phyloP scores from a whole-genome alignment of 2,797 vertebrate species.

The Gymnopithys bicolor region DNA sequence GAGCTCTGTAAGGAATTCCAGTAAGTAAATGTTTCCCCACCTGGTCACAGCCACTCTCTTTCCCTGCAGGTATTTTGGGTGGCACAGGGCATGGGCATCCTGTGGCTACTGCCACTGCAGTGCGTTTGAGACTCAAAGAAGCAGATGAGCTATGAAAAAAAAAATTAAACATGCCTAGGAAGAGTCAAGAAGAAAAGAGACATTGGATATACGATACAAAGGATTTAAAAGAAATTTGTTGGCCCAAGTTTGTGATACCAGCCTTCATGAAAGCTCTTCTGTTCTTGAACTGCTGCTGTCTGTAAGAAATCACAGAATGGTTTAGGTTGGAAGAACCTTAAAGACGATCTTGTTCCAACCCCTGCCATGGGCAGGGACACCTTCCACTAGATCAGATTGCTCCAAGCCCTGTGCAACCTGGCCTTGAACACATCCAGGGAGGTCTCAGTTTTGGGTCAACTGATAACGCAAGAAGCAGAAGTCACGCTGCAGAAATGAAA shows the following conservation, averaged over 20 bases:
- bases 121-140: neutral
- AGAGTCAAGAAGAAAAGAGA: neutral
- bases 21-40: neutral
- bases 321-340: neutral
- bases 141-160: neutral
- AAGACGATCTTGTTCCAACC: neutral
- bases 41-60: neutral
- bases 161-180: neutral
- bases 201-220: fast-evolving
- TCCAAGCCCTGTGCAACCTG: neutral
- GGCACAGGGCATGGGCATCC: neutral
- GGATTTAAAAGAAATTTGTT: neutral
- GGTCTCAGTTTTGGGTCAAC: neutral
- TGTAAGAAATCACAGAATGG: neutral
- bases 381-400: neutral
- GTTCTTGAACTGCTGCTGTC: neutral
- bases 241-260: neutral
- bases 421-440: neutral
- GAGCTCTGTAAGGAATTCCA: neutral
- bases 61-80: neutral
- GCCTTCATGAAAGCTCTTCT: neutral
- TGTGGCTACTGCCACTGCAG: neutral
- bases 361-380: neutral
- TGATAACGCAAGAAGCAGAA: neutral
- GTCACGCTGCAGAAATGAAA: neutral